Evolutionary conservation across 2,113 vertebrate genomes (phyloP), one percentile per base, ranked within the genome.

Genomic region (Spea multiplicata): DNA sequence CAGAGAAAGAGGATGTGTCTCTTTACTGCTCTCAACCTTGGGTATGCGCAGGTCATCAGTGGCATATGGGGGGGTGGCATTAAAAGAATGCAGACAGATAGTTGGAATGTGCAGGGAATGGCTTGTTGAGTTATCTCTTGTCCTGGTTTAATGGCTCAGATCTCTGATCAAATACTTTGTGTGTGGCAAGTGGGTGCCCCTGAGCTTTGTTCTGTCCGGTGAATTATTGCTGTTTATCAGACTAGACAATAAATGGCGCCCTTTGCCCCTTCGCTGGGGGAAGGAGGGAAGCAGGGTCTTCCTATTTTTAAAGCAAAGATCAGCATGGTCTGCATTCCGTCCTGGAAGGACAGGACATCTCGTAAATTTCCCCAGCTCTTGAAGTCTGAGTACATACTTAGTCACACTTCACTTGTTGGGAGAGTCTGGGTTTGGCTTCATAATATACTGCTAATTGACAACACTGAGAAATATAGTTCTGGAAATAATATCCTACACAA

Each of bases 401-500:
- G 77, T 81, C 78, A 83, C 76, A 71, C 61, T 76, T 52, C 71
- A 84, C 76, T 0, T 3, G 49, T 16, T 69, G 47, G 44, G 72
- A 78, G 8, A 82, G 48, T 0, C 0, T 0, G 69, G 44, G 45
- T 2, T 61, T 45, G 2, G 0, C 13, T 82, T 83, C 61, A 80
- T 82, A 80, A 67, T 71, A n/a, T 81, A 71, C 49, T 74, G 72
- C 49, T 80, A 83, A 59, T 53, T 61, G 48, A 50, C 74, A 64
- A 49, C n/a, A n/a, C 13, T 46, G 80, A 75, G 62, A 65, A 7
- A 64, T 30, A 30, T 2, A 30, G 30, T 30, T 30, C 30, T 30
- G 30, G 30, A 30, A 30, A 30, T 30, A 30, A 30, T 30, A 30
- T 30, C 30, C 30, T 30, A 30, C 30, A 2, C 30, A 2, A 30